Conservation (phyloP, 2,888 invertebrate species). For the Heteromurus nitidus region DNA sequence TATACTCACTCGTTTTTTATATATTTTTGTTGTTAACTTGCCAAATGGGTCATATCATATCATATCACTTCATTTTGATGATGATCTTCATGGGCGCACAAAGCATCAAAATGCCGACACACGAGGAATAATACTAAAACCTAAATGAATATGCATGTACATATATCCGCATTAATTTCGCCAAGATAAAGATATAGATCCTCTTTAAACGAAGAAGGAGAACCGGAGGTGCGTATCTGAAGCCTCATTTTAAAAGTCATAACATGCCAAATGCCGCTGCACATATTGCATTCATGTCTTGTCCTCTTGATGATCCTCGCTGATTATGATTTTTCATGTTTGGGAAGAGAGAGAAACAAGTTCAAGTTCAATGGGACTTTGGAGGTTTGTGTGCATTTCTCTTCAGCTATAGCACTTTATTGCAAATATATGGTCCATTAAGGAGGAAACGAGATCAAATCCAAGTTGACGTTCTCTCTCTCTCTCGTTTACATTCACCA, state of each 20-base stretch:
- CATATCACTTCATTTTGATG: not conserved
- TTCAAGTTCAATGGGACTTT: constrained; percentile 6
- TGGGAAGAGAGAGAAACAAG: constrained; percentile 11
- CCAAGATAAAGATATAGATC: too few relatives aligned
- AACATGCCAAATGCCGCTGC: too few relatives aligned
- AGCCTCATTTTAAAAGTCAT: too few relatives aligned
- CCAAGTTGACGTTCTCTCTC: not conserved
- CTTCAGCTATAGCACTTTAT: not conserved
- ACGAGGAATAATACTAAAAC: too few relatives aligned
- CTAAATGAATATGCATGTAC: not conserved
- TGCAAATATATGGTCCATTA: constrained; percentile 29
- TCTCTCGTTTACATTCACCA: not conserved
- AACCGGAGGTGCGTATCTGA: too few relatives aligned
- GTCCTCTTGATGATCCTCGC: too few relatives aligned
- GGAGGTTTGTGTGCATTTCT: not conserved
- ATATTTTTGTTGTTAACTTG: constrained; percentile 1
- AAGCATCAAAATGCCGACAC: constrained; percentile 6
- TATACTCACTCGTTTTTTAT: not conserved
- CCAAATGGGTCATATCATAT: constrained; percentile 45
- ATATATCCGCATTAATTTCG: too few relatives aligned
- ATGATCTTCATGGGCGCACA: not conserved
- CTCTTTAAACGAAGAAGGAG: too few relatives aligned
- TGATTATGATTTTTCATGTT: too few relatives aligned
- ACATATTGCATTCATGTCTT: too few relatives aligned
- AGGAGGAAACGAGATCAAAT: constrained; percentile 10